phyloP scores from a whole-genome alignment of 2,113 vertebrate species.

The Trogon surrucura region DNA sequence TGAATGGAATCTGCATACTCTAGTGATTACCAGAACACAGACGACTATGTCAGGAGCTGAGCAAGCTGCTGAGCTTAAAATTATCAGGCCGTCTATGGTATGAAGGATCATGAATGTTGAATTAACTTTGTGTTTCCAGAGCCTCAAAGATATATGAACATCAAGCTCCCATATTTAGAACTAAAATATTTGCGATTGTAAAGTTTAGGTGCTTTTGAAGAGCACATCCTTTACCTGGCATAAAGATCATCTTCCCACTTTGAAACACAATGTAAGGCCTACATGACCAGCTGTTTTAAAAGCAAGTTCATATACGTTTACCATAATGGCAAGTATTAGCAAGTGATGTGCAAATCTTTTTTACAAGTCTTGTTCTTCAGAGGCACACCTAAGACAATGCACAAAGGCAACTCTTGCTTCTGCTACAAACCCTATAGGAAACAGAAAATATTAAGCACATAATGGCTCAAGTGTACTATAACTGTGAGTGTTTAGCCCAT shows the following conservation, averaged over 20 bases:
- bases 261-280: background rate
- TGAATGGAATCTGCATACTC: background rate
- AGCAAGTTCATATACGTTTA: background rate
- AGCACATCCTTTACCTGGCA: background rate
- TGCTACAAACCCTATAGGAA: background rate
- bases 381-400: background rate
- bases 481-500: background rate
- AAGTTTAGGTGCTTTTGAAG: background rate
- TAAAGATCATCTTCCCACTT: background rate
- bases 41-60: background rate
- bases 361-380: background rate
- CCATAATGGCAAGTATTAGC: background rate
- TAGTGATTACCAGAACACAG: background rate
- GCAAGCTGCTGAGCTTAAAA: background rate
- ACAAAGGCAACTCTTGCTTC: background rate
- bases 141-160: background rate
- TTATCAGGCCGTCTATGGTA: background rate
- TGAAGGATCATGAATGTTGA: background rate
- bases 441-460: background rate
- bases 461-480: background rate
- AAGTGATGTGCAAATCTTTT: background rate
- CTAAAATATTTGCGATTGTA: background rate
- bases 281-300: background rate
- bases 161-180: fast-evolving
- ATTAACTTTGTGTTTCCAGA: background rate